Evolutionary conservation across 2,113 vertebrate species (phyloP), one percentile per base, ranked within the genome.

Genomic region (Peucedramus taeniatus): DNA sequence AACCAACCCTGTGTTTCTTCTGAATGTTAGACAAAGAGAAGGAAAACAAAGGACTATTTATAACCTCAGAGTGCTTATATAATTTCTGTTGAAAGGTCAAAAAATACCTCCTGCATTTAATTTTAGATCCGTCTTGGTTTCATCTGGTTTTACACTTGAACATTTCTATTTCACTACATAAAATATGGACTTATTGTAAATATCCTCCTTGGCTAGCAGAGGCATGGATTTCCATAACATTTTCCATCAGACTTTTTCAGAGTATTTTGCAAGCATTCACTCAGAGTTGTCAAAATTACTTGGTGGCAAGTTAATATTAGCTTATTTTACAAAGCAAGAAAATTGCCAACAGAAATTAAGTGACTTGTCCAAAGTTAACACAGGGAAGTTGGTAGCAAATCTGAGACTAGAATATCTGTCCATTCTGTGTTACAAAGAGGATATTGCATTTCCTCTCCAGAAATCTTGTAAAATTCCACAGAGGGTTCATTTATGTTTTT

Each of bases 21-120:
- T 21, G 33, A 93, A 61, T 26, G 87, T 57, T 94, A 87, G 82
- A 92, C 69, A 95, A 94, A 92, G 64, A 96, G 83, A 87, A 91
- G 87, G 64, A 94, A 96, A 96, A 95, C 75, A 95, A 94, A 95
- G 30, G 94, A 85, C 70, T 94, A 90, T 96, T 94, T 86, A 95
- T 91, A 95, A 94, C 54, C 70, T 84, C 54, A 70, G 68, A 76
- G 57, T 65, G 42, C 82, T 97, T 94, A 95, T 68, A 84, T 95
- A 97, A 96, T 88, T 97, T 93, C 81, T 93, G 84, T 42, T 84
- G 66, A 93, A 90, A 89, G 91, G 77, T 91, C 94, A 83, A 92
- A 89, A 96, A 83, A 78, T 78, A 42, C 44, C 72, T 95, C 61
- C 57, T 71, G 82, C 51, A 10, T 85, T 97, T 93, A 78, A 71